Evolutionary conservation across 1,140 invertebrate genomes (phyloP).

Genomic region (Zaprionus capensis): DNA sequence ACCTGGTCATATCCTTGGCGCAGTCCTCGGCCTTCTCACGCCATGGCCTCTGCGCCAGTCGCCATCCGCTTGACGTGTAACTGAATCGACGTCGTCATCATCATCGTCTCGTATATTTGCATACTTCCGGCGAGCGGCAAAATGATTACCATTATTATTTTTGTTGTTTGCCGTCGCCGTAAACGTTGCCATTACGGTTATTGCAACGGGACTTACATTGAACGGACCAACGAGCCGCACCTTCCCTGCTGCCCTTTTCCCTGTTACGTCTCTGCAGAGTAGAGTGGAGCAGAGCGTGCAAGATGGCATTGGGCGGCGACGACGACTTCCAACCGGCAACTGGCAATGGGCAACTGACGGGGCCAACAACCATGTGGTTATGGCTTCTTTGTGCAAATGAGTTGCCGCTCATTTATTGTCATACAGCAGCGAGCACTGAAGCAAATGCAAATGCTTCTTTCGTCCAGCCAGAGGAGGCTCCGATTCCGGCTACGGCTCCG

Average conservation of each 20-base stretch:
- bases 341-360: background rate
- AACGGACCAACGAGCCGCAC: constrained; percentile 15
- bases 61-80: constrained; percentile 22
- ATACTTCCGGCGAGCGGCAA: constrained; percentile 78
- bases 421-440: constrained; percentile 44
- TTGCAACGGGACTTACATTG: constrained; percentile 65
- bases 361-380: constrained; percentile 61
- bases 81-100: constrained; percentile 43
- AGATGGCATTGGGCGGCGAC: constrained; percentile 41
- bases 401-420: constrained; percentile 75
- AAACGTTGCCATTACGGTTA: constrained; percentile 78
- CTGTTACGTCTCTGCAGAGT: background rate
- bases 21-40: constrained; percentile 28
- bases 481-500: background rate
- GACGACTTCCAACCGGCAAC: background rate
- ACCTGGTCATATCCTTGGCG: constrained; percentile 46
- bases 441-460: constrained; percentile 73
- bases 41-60: constrained; percentile 2
- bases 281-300: background rate
- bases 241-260: background rate
- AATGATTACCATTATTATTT: constrained; percentile 83
- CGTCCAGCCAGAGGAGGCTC: constrained; percentile 30
- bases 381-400: constrained; percentile 81
- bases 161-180: constrained; percentile 78
- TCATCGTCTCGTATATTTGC: constrained; percentile 69